phyloP scores from a whole-genome alignment of 1,140 invertebrate species.

The Trichomalopsis sarcophagae region DNA sequence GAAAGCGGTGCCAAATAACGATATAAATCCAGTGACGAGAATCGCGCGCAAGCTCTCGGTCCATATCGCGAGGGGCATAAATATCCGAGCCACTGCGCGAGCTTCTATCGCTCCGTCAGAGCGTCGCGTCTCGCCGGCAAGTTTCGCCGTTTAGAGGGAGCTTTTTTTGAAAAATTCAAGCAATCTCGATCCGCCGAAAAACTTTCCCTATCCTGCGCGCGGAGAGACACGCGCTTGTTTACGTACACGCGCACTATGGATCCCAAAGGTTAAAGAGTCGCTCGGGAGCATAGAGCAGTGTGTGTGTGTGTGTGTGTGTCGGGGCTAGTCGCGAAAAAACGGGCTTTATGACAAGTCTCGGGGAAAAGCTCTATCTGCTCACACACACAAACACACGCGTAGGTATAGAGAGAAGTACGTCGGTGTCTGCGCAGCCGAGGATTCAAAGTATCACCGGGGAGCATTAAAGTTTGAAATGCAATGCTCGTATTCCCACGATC shows the following conservation, averaged over 20 bases:
- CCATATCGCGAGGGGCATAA: conserved; percentile 41
- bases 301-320: background rate
- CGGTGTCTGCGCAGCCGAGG: background rate
- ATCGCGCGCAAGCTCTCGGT: background rate
- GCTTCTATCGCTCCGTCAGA: background rate
- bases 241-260: background rate
- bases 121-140: background rate
- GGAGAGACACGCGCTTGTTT: conserved; percentile 13
- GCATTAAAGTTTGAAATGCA: conserved; percentile 54
- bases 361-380: background rate
- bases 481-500: conserved; percentile 42
- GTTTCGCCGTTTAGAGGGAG: conserved; percentile 9
- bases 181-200: conserved; percentile 35
- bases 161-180: conserved; percentile 44
- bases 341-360: conserved; percentile 35
- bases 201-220: background rate
- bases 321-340: conserved; percentile 19
- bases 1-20: no score
- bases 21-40: background rate
- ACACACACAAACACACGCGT: background rate
- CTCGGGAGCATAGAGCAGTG: conserved; percentile 15
- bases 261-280: conserved; percentile 43
- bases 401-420: background rate
- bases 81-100: background rate
- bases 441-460: conserved; percentile 50